Percentiles rank a stretch among this genome's conserved stretches.
Evolutionary conservation across 2,113 vertebrate genomes (phyloP).

Genomic region (Piaya cayana): DNA sequence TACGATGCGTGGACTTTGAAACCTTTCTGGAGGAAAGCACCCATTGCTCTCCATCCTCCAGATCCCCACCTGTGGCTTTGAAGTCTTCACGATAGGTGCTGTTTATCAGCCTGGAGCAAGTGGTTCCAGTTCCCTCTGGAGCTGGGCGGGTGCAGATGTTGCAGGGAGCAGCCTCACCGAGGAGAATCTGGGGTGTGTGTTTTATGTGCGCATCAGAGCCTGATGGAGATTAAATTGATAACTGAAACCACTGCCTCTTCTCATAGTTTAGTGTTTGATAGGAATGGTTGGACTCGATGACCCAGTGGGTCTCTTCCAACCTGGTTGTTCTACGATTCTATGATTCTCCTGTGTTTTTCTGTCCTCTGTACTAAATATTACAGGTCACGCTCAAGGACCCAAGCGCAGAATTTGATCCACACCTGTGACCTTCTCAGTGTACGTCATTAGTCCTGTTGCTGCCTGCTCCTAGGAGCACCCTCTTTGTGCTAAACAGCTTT

Average conservation of each 20-base stretch:
- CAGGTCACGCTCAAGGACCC: not conserved
- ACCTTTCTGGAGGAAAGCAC: not conserved
- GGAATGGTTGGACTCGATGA: no score
- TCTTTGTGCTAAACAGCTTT: constrained; percentile 4
- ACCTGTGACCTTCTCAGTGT: not conserved
- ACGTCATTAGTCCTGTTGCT: not conserved
- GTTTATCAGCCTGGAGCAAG: not conserved
- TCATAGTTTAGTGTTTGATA: no score
- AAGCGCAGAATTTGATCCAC: not conserved
- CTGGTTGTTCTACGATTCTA: no score
- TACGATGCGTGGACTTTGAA: fast-evolving
- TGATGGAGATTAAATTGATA: not conserved
- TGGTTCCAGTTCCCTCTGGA: not conserved
- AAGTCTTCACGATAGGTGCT: fast-evolving
- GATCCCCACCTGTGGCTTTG: no score
- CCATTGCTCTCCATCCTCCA: fast-evolving
- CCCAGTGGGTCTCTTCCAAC: no score
- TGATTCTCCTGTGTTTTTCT: not conserved
- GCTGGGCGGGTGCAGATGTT: fast-evolving
- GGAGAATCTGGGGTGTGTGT: not conserved
- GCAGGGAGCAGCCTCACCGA: not conserved
- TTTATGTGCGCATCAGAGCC: not conserved
- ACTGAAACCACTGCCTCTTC: not conserved
- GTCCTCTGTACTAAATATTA: not conserved
- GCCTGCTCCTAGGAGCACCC: not conserved